Conservation (phyloP, 2,797 vertebrate species). For the Sebastes itinus region DNA sequence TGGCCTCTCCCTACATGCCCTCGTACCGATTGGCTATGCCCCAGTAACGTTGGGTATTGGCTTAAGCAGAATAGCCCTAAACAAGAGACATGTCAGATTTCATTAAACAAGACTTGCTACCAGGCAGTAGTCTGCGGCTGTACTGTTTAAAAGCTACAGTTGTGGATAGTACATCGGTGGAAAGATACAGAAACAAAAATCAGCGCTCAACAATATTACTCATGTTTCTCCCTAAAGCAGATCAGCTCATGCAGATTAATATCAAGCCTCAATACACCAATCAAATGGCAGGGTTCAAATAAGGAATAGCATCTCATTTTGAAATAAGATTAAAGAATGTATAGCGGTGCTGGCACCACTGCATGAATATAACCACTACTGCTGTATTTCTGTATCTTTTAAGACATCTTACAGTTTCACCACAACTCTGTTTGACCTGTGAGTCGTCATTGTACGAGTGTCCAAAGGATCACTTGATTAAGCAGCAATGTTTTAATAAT, state of each 20-base stretch:
- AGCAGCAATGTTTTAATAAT: constrained; percentile 88
- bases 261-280: constrained; percentile 20
- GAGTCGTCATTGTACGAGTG: constrained; percentile 25
- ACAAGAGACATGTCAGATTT: constrained; percentile 76
- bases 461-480: constrained; percentile 65
- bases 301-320: constrained; percentile 23
- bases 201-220: constrained; percentile 38
- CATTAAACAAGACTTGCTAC: constrained; percentile 68
- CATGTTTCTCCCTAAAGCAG: constrained; percentile 50
- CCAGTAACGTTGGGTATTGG: constrained; percentile 73
- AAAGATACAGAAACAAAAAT: constrained; percentile 50
- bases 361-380: neutral
- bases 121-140: constrained; percentile 46
- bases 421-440: constrained; percentile 31
- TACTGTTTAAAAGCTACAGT: constrained; percentile 56
- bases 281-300: constrained; percentile 3
- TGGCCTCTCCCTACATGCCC: constrained; percentile 61
- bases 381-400: neutral
- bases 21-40: constrained; percentile 71
- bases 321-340: constrained; percentile 12
- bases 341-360: neutral
- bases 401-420: constrained; percentile 3
- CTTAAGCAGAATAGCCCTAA: constrained; percentile 74
- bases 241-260: constrained; percentile 60
- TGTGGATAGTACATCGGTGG: constrained; percentile 27